These are phyloP conservation scores for Recurvirostra avosetta DNA, from an alignment of 2,113 vertebrate genomes.

Conservation along the genomic window DNA sequence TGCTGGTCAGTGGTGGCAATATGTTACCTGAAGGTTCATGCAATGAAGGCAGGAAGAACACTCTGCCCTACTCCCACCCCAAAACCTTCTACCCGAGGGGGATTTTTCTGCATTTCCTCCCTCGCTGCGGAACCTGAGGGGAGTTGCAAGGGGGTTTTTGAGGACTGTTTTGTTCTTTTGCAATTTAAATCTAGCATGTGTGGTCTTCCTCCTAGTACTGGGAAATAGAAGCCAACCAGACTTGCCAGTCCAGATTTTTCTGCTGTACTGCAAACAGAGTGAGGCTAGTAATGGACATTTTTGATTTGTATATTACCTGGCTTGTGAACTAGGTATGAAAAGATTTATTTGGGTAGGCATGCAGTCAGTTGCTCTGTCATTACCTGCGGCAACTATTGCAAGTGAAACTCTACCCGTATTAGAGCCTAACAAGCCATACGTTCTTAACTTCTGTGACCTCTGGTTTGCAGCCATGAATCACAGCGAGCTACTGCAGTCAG, in stretches of 20 bases:
- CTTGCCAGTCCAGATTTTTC: neutral
- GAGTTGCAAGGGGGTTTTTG: neutral
- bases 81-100: neutral
- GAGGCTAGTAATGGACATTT: neutral
- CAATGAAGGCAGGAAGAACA: neutral
- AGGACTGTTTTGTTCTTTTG: neutral
- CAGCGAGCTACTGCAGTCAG: neutral
- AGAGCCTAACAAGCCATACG: neutral
- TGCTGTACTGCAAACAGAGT: neutral
- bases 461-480: neutral
- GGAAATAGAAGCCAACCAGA: neutral
- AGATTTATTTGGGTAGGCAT: neutral
- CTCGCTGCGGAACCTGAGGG: neutral
- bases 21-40: neutral
- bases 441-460: neutral
- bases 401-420: neutral
- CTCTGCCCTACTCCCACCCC: neutral
- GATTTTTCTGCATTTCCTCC: neutral
- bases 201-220: neutral
- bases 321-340: neutral
- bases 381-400: neutral
- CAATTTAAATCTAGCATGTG: neutral
- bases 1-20: neutral
- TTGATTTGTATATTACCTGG: neutral
- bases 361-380: neutral